These are phyloP conservation scores for Drosophila triauraria DNA, from an alignment of 1,140 invertebrate genomes.

Conservation along the genomic window DNA sequence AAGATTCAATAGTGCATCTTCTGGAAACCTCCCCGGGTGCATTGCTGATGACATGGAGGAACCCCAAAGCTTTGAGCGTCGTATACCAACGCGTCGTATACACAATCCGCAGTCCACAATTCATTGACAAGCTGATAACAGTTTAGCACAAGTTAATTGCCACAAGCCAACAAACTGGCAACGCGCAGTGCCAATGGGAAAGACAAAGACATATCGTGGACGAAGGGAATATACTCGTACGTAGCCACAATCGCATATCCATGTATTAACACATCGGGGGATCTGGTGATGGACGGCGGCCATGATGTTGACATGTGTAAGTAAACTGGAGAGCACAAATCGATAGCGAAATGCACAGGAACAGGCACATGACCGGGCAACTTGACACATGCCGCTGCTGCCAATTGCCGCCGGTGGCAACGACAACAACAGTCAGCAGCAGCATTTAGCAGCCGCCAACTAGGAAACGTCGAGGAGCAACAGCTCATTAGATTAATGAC, in stretches of 20 bases:
- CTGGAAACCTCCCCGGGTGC: neutral
- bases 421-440: constrained; percentile 26
- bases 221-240: neutral
- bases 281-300: constrained; percentile 72
- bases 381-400: constrained; percentile 48
- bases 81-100: constrained; percentile 34
- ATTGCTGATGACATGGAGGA: neutral
- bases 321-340: constrained; percentile 56
- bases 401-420: constrained; percentile 27
- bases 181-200: neutral
- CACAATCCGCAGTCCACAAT: constrained; percentile 44
- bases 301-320: constrained; percentile 66
- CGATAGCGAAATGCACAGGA: constrained; percentile 19
- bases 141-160: constrained; percentile 59
- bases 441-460: constrained; percentile 21
- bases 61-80: constrained; percentile 5
- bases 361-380: constrained; percentile 22
- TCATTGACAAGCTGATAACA: constrained; percentile 39
- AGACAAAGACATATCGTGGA: constrained; percentile 17
- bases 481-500: constrained; percentile 83
- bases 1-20: neutral
- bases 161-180: constrained; percentile 40
- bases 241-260: constrained; percentile 42
- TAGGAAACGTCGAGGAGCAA: constrained; percentile 27
- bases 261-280: constrained; percentile 68